These are phyloP conservation scores for Spheniscus humboldti DNA, from an alignment of 2,797 vertebrate species.

Conservation along the genomic window DNA sequence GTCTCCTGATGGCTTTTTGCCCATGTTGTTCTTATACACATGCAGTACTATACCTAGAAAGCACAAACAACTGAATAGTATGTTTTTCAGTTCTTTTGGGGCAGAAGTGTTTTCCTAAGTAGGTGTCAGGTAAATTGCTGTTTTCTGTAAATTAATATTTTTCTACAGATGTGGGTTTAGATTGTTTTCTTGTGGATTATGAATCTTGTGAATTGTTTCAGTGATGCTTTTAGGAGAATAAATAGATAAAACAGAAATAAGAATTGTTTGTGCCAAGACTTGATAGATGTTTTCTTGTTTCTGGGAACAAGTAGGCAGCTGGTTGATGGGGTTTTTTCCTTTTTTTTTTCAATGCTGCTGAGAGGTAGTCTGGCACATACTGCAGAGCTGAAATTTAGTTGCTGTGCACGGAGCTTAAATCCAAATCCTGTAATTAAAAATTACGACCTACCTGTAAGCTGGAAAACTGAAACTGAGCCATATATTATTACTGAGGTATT, in stretches of 20 bases:
- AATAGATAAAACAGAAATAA: conserved; percentile 33
- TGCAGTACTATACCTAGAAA: neutral
- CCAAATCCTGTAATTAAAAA: conserved; percentile 19
- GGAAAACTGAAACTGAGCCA: neutral
- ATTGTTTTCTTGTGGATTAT: neutral
- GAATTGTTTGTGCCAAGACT: neutral
- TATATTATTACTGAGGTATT: neutral
- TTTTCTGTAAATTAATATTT: conserved; percentile 24
- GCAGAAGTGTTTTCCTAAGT: neutral
- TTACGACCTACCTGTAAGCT: neutral
- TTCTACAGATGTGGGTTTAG: neutral
- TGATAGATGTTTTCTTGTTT: neutral
- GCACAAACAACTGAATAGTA: neutral
- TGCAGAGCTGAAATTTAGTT: neutral
- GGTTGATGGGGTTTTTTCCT: neutral
- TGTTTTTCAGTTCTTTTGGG: neutral
- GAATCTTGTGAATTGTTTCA: conserved; percentile 13
- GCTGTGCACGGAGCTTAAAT: neutral
- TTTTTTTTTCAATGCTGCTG: neutral
- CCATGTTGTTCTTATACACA: accelerated
- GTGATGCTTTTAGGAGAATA: conserved; percentile 17
- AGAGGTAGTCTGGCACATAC: neutral
- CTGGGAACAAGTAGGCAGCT: neutral
- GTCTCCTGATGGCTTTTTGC: neutral
- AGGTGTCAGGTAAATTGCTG: conserved; percentile 13